Percentiles rank a stretch among this genome's conserved stretches.
phyloP scores from a whole-genome alignment of 2,113 vertebrate species.

The Eonycteris spelaea region DNA sequence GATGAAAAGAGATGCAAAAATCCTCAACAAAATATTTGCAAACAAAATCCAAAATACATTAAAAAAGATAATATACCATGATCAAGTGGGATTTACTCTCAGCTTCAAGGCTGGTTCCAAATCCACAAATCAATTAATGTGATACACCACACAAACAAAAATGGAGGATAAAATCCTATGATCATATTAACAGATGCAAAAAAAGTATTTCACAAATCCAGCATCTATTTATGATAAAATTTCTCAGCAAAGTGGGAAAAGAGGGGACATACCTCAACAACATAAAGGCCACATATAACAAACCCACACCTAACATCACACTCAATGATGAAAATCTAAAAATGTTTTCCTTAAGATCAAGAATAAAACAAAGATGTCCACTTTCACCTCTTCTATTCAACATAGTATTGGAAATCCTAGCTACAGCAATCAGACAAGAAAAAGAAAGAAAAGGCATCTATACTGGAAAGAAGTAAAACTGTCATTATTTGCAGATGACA shows the following conservation, averaged over 20 bases:
- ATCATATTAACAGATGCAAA: neutral
- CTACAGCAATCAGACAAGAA: neutral
- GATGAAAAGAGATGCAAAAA: neutral
- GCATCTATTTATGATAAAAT: neutral
- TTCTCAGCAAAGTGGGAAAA: neutral
- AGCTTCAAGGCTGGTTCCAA: neutral
- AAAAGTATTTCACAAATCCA: neutral
- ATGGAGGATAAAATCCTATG: neutral
- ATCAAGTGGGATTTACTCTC: neutral
- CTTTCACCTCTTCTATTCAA: too few species aligned
- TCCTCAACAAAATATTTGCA: neutral
- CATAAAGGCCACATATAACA: neutral
- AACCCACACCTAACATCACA: neutral
- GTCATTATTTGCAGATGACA: neutral
- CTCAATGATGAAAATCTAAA: neutral
- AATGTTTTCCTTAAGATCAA: too few species aligned
- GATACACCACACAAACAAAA: neutral
- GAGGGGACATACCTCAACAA: neutral
- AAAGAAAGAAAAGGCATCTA: neutral
- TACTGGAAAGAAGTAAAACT: neutral
- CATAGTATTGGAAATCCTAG: neutral
- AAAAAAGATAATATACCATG: neutral
- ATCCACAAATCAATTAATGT: neutral
- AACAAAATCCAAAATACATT: neutral
- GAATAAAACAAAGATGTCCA: too few species aligned